Evolutionary conservation across 2,888 invertebrate genomes (phyloP), one percentile per base, ranked within the genome.

Genomic region (Acrobasis consociella): DNA sequence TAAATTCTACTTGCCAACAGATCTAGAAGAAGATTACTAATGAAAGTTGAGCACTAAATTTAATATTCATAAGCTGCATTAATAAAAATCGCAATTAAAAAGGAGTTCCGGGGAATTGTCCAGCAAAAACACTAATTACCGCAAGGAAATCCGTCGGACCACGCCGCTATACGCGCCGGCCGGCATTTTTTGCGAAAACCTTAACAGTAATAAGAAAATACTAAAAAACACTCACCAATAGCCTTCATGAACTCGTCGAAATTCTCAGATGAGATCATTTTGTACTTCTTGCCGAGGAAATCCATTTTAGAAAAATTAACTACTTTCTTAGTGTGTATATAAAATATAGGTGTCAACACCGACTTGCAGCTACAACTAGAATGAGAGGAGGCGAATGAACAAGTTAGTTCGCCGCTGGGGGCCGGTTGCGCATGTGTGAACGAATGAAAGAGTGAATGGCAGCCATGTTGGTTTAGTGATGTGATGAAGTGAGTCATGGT

Each of bases 181-280:
- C 87, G 86, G 88, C 82, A 68, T 72, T 71, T 72, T 69, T 65
- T 66, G 69, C 69, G 65, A 71, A 68, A 68, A 68, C 72, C 67
- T 60, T 70, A 39, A 17, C 66, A 58, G 69, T 69, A 67, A 65
- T 71, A 58, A 58, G 60, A 7, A 31, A 39, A 13, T 39, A 1
- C 15, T 7, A 49, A 10, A 49, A 62, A 62, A 17, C 8, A 88
- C 96, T 96, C 82, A 97, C 97, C 97, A 69, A 97, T 87, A 59
- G 95, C 94, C 93, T 97, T 97, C 97, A 98, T 96, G 93, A 96
- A 97, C 65, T 97, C 96, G 77, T 98, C 97, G 86, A 98, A 97
- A 82, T 97, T 96, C 70, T 97, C 96, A 75, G 96, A 96, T 65
- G 94, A 93, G 67, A 93, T 87, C 86, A 98, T 94, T 85, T 97